phyloP scores from a whole-genome alignment of 2,113 vertebrate species.

The Micronisus gabar region DNA sequence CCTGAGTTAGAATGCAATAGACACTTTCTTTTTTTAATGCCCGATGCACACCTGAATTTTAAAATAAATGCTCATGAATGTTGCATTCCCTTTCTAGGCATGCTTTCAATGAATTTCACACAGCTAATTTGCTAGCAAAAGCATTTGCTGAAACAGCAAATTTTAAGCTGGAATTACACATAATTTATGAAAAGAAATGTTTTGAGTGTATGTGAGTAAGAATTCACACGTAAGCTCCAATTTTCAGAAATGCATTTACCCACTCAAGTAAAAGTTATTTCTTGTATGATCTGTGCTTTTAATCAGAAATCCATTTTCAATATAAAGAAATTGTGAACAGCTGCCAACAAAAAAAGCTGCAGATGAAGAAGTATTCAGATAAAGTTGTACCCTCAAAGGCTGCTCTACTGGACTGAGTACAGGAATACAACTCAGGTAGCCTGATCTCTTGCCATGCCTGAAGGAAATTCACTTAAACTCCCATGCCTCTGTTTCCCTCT shows the following conservation, averaged over 20 bases:
- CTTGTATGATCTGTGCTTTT: not conserved
- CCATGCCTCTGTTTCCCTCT: not conserved
- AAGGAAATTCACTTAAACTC: not conserved
- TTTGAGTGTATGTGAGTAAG: not conserved
- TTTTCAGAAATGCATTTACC: not conserved
- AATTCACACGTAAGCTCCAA: not conserved
- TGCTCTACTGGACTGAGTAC: not conserved
- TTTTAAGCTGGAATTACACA: not conserved
- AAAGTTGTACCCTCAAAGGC: not conserved
- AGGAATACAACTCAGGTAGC: not conserved
- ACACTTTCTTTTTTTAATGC: not conserved
- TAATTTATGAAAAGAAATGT: not conserved
- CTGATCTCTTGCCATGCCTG: not conserved
- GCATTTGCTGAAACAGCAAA: not conserved
- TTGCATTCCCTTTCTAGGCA: not conserved
- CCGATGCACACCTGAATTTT: not conserved
- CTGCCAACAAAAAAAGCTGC: not conserved
- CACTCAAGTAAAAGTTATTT: not conserved
- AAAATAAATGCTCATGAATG: not conserved
- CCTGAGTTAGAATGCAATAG: not conserved
- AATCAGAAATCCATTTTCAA: not conserved
- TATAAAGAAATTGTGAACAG: not conserved
- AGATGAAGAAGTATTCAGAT: not conserved
- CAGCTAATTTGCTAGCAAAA: not conserved
- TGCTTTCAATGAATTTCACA: not conserved